phyloP scores from a whole-genome alignment of 2,113 vertebrate genomes.

The Paralichthys olivaceus region DNA sequence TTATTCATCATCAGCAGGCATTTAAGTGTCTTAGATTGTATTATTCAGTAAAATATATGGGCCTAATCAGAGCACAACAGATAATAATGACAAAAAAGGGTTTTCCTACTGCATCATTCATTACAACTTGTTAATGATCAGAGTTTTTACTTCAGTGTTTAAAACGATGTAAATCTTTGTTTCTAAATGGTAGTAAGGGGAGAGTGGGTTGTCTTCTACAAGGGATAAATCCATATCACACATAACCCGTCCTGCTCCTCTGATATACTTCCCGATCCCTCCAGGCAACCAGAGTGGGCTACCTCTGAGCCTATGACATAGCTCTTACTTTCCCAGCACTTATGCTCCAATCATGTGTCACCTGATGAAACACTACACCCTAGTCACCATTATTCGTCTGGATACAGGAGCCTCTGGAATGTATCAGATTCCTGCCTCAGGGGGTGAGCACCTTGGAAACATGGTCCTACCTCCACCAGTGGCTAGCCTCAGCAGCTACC shows the following conservation, averaged over 20 bases:
- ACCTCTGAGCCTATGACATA: constrained; percentile 67
- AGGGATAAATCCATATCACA: constrained; percentile 65
- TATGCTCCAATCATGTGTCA: constrained; percentile 71
- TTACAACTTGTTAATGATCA: constrained; percentile 19
- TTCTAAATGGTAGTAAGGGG: not conserved
- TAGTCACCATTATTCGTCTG: constrained; percentile 76
- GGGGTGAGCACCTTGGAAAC: constrained; percentile 75
- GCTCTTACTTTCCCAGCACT: constrained; percentile 77
- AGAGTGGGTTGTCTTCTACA: not conserved
- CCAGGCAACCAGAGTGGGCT: constrained; percentile 60
- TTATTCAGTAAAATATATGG: constrained; percentile 17
- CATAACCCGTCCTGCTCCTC: constrained; percentile 63
- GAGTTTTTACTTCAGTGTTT: constrained; percentile 6
- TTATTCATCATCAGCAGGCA: constrained; percentile 41
- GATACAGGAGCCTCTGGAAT: constrained; percentile 79
- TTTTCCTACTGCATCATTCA: constrained; percentile 7
- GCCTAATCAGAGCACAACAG: constrained; percentile 25
- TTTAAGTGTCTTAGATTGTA: constrained; percentile 3
- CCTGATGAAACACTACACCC: constrained; percentile 77
- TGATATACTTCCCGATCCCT: constrained; percentile 57
- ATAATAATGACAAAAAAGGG: constrained; percentile 24
- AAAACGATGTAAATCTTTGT: constrained; percentile 29
- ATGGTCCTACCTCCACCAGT: constrained; percentile 57
- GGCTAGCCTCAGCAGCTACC: constrained; percentile 27
- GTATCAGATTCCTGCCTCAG: constrained; percentile 78